phyloP scores from a whole-genome alignment of 1,140 invertebrate genomes.

The Temnothorax longispinosus region DNA sequence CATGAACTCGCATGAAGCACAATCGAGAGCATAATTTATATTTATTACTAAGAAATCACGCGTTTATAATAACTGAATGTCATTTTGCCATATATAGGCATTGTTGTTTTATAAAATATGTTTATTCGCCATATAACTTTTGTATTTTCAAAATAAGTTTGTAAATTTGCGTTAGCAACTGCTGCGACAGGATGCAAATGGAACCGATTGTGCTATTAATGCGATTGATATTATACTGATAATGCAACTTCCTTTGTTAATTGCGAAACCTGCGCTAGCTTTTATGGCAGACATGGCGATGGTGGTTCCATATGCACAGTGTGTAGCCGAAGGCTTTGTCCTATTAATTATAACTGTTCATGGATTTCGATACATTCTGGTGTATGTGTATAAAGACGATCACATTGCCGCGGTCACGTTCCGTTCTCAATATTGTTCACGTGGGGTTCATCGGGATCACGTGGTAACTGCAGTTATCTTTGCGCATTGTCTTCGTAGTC shows the following conservation, averaged over 20 bases:
- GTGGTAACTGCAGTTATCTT: constrained; percentile 43
- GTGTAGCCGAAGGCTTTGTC: constrained; percentile 58
- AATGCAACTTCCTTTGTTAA: constrained; percentile 57
- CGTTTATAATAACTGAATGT: not conserved
- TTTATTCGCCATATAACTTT: not conserved
- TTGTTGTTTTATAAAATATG: not conserved
- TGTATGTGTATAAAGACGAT: constrained; percentile 55
- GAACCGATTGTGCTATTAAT: constrained; percentile 46
- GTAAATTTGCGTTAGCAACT: constrained; percentile 6
- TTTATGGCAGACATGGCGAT: constrained; percentile 40
- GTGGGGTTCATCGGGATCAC: not conserved
- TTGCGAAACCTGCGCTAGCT: constrained; percentile 46
- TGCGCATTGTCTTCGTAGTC: not conserved
- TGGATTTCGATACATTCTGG: constrained; percentile 37
- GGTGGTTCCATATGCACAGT: constrained; percentile 45
- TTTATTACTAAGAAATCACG: not conserved
- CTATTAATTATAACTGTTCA: constrained; percentile 61
- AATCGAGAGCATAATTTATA: not conserved
- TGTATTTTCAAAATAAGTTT: not conserved
- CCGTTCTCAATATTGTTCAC: constrained; percentile 31
- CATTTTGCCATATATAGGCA: not conserved
- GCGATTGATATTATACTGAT: constrained; percentile 56
- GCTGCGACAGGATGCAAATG: constrained; percentile 15
- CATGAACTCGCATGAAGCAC: not conserved
- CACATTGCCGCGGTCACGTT: constrained; percentile 60